Percentiles rank a stretch among this genome's conserved stretches.
Conservation (phyloP, 2,888 invertebrate genomes). For the Heliconius charithonia region DNA sequence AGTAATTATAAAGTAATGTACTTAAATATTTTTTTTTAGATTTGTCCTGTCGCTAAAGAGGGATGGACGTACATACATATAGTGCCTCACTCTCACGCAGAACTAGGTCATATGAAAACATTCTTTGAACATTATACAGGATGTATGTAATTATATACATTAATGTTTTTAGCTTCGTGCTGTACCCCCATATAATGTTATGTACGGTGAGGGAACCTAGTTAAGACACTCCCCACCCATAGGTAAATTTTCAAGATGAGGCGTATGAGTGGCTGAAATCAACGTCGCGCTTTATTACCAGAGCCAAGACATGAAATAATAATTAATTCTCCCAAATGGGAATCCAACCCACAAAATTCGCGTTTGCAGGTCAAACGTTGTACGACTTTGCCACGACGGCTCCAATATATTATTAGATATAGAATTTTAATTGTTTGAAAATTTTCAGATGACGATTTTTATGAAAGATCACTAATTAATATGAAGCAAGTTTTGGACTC, state of each 20-base stretch:
- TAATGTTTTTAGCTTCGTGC: background rate
- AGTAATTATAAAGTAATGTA: too few species aligned
- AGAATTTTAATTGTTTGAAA: background rate
- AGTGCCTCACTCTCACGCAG: constrained; percentile 93
- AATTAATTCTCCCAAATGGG: too few species aligned
- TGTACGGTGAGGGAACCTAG: background rate
- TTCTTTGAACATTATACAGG: constrained; percentile 94
- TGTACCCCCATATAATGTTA: background rate
- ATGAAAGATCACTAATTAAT: constrained; percentile 50
- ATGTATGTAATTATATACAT: constrained; percentile 70
- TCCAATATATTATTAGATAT: too few species aligned
- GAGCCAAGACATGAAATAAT: too few species aligned
- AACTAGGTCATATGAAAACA: constrained; percentile 93
- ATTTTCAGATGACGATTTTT: constrained; percentile 52
- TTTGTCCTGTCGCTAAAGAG: constrained; percentile 82
- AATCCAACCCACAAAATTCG: too few species aligned
- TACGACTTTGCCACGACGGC: too few species aligned
- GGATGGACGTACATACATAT: constrained; percentile 91
- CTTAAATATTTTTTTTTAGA: constrained; percentile 63
- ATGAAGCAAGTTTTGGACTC: constrained; percentile 93
- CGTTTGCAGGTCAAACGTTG: too few species aligned
- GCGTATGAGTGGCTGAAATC: too few species aligned
- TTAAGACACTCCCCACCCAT: background rate
- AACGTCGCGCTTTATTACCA: too few species aligned
- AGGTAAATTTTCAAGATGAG: too few species aligned